Evolutionary conservation across 2,113 vertebrate genomes (phyloP).

Genomic region (Oncorhynchus tshawytscha): DNA sequence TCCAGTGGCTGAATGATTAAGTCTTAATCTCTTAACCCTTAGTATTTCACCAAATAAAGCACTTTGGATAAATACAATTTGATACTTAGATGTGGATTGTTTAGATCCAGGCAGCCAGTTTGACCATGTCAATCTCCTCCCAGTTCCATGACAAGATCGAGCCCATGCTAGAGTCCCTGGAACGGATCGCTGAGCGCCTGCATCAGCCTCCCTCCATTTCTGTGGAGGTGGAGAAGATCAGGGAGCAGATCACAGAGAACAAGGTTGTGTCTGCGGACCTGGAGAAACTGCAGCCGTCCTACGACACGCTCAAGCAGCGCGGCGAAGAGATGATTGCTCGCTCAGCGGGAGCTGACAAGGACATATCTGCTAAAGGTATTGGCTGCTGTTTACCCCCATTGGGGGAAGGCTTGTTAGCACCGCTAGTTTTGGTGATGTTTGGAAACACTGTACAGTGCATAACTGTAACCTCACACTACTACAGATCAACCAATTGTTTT

Average conservation of each 20-base stretch:
- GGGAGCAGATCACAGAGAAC: conserved; percentile 93
- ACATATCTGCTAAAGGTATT: conserved; percentile 93
- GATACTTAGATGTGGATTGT: neutral
- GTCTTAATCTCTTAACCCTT: no score
- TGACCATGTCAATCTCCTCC: neutral
- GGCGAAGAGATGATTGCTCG: conserved; percentile 95
- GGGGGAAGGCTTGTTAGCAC: neutral
- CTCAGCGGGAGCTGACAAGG: conserved; percentile 89
- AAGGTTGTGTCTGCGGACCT: conserved; percentile 87
- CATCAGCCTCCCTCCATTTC: conserved; percentile 94
- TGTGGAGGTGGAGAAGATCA: conserved; percentile 96
- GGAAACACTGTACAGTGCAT: no score
- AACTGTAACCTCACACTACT: neutral
- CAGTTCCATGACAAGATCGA: conserved; percentile 99
- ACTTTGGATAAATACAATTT: neutral
- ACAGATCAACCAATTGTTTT: no score
- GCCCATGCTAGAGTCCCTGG: conserved; percentile 90
- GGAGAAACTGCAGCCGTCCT: conserved; percentile 94
- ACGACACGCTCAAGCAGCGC: conserved; percentile 87
- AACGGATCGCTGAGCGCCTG: conserved; percentile 86
- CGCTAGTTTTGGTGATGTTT: no score
- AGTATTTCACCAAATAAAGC: no score
- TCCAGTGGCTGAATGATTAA: no score
- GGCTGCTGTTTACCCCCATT: neutral
- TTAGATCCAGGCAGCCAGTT: neutral